phyloP scores from a whole-genome alignment of 1,140 invertebrate species.

The Liolophura sinensis region DNA sequence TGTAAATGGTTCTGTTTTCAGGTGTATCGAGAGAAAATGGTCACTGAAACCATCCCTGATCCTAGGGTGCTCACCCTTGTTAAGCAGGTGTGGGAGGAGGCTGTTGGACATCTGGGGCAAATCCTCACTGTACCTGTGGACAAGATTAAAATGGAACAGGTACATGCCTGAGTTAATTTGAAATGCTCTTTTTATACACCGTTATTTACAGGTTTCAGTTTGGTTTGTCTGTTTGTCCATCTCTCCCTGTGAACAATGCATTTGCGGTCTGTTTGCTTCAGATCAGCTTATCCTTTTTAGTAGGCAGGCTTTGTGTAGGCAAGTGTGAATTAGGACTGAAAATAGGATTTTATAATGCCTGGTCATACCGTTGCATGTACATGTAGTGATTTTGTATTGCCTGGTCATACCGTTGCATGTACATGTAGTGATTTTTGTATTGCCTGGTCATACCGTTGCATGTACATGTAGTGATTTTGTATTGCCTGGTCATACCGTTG shows the following conservation, averaged over 20 bases:
- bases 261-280: not conserved
- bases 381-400: too few species aligned
- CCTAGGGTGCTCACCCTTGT: constrained; percentile 24
- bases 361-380: too few species aligned
- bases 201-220: not conserved
- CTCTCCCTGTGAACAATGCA: not conserved
- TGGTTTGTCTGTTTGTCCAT: constrained; percentile 3
- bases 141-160: constrained; percentile 45
- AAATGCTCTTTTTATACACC: constrained; percentile 3
- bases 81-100: constrained; percentile 52
- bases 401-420: too few species aligned
- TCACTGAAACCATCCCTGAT: constrained; percentile 1
- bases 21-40: not conserved
- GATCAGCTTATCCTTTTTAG: not conserved
- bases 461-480: too few species aligned
- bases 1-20: constrained; percentile 2
- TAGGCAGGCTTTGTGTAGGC: not conserved
- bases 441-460: too few species aligned
- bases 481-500: too few species aligned
- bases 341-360: constrained; percentile 7
- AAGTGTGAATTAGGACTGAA: not conserved
- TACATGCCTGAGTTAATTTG: constrained; percentile 11
- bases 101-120: constrained; percentile 43
- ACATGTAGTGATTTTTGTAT: too few species aligned
- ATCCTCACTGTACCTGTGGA: constrained; percentile 28